Conservation (phyloP, 1,140 invertebrate genomes). For the Heterodera carotae region DNA sequence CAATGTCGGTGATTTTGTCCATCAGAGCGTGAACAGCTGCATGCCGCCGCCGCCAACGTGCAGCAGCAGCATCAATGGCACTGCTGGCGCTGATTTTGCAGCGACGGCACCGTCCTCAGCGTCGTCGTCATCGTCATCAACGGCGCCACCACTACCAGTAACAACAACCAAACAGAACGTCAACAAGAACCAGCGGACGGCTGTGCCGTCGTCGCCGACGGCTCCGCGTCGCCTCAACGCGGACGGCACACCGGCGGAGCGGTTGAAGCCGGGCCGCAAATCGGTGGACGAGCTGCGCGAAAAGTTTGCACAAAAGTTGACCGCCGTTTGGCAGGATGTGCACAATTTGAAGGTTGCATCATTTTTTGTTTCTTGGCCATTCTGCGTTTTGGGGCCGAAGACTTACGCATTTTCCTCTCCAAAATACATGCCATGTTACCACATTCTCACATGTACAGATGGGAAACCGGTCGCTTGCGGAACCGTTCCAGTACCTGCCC, state of each 20-base stretch:
- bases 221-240: constrained; percentile 8
- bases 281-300: constrained; percentile 53
- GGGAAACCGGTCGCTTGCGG: constrained; percentile 81
- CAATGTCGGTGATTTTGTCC: no score
- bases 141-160: no score
- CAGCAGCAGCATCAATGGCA: no score
- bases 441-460: no score
- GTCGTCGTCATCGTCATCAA: neutral
- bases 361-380: neutral
- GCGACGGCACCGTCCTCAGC: no score
- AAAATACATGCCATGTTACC: neutral
- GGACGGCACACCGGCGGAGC: constrained; percentile 28
- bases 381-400: no score
- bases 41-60: no score
- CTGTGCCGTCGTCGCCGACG: neutral
- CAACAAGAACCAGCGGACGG: no score
- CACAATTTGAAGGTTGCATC: constrained; percentile 49
- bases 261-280: constrained; percentile 51
- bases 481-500: constrained; percentile 93
- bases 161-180: no score
- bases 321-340: constrained; percentile 53
- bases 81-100: neutral
- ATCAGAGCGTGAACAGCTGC: no score
- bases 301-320: constrained; percentile 45
- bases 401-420: no score